phyloP scores from a whole-genome alignment of 2,888 invertebrate species.

The Busseola fusca region DNA sequence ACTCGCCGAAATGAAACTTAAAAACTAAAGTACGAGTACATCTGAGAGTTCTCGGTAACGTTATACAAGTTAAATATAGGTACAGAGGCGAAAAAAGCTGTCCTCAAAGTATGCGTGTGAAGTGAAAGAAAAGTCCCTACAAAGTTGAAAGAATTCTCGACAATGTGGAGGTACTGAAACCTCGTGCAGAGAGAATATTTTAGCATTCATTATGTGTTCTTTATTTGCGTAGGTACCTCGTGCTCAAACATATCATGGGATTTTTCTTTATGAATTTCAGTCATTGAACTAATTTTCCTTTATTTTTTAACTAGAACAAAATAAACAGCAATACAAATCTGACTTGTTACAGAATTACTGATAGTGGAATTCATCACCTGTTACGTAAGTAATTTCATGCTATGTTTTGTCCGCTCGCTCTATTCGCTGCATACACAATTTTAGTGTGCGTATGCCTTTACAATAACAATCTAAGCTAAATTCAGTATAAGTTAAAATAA shows the following conservation, averaged over 20 bases:
- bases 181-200: conserved; percentile 39
- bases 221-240: conserved; percentile 34
- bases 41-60: background rate
- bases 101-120: conserved; percentile 25
- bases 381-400: background rate
- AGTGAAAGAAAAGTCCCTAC: conserved; percentile 24
- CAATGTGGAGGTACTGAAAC: conserved; percentile 32
- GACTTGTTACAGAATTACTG: background rate
- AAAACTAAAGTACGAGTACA: background rate
- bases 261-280: conserved; percentile 25
- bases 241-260: conserved; percentile 12
- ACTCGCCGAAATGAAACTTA: background rate
- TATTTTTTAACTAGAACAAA: background rate
- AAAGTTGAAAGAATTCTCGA: conserved; percentile 42
- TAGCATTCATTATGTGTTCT: conserved; percentile 44
- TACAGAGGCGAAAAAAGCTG: conserved; percentile 24
- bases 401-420: background rate
- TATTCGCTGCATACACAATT: background rate
- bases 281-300: background rate
- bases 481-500: conserved; percentile 57
- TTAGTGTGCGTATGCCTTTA: conserved; percentile 19
- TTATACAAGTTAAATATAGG: conserved; percentile 11
- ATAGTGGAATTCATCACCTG: background rate
- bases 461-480: conserved; percentile 52
- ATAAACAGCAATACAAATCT: background rate